These are phyloP conservation scores for Chrysolina americana DNA, from an alignment of 2,888 invertebrate species.

Conservation along the genomic window DNA sequence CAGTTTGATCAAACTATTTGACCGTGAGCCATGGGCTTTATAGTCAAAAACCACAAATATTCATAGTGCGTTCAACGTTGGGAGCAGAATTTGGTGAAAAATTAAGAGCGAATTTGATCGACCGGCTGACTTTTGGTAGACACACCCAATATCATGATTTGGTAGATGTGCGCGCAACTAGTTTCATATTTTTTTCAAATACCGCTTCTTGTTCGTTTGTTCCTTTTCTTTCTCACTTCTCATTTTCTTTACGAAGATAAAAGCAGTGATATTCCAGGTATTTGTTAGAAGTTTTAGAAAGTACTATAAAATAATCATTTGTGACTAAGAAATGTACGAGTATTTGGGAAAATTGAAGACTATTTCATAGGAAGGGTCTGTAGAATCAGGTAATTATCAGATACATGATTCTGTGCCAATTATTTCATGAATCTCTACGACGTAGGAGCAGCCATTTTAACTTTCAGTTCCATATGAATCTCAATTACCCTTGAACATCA, in stretches of 20 bases:
- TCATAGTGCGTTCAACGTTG: too few relatives aligned
- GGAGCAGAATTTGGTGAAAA: too few relatives aligned
- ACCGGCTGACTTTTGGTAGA: too few relatives aligned
- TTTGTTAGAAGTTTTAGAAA: slow-evolving; percentile 36
- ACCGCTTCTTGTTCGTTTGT: slow-evolving; percentile 2
- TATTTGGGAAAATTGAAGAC: slow-evolving; percentile 20
- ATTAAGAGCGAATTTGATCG: too few relatives aligned
- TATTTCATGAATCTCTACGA: slow-evolving; percentile 26
- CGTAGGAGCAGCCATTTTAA: slow-evolving; percentile 57
- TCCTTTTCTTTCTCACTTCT: slow-evolving; percentile 25
- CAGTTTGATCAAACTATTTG: too few relatives aligned
- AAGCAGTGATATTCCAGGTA: slow-evolving; percentile 58
- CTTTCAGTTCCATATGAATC: slow-evolving; percentile 40
- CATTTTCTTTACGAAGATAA: slow-evolving; percentile 53
- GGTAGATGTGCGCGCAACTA: slow-evolving; percentile 9
- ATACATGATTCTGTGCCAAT: not conserved
- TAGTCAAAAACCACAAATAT: too few relatives aligned
- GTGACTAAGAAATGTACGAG: slow-evolving; percentile 7
- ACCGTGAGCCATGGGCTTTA: too few relatives aligned
- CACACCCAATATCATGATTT: not conserved
- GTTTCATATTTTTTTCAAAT: not conserved
- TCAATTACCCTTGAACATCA: slow-evolving; percentile 44
- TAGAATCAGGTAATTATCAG: slow-evolving; percentile 28
- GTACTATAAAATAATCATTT: slow-evolving; percentile 10
- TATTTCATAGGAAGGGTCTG: slow-evolving; percentile 12